phyloP scores from a whole-genome alignment of 2,888 invertebrate genomes.

The Cheilosia impressa region DNA sequence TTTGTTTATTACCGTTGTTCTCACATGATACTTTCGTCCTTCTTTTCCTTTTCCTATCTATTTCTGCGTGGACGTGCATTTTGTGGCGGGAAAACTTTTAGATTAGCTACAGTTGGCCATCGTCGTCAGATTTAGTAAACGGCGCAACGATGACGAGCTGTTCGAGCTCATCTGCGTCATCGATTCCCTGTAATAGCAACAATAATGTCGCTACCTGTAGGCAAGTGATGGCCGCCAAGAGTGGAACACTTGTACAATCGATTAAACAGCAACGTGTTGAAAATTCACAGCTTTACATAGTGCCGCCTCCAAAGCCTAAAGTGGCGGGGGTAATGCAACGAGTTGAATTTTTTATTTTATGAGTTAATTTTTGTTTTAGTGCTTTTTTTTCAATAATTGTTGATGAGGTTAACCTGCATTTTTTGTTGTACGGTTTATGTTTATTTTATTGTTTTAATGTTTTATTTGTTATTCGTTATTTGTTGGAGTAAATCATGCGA shows the following conservation, averaged over 20 bases:
- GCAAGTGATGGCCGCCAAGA: conserved; percentile 69
- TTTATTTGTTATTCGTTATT: conserved; percentile 4
- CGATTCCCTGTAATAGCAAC: conserved; percentile 58
- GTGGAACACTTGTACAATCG: conserved; percentile 77
- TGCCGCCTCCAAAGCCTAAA: conserved; percentile 77
- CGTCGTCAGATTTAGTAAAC: conserved; percentile 73
- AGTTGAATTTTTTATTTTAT: conserved; percentile 38
- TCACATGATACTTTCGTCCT: conserved; percentile 67
- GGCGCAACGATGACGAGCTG: conserved; percentile 59
- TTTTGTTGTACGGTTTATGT: conserved; percentile 45
- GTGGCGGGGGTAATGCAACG: conserved; percentile 76
- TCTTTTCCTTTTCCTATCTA: conserved; percentile 43
- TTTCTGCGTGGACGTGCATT: conserved; percentile 19
- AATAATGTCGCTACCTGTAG: conserved; percentile 47
- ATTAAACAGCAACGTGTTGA: conserved; percentile 78
- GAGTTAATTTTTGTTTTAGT: conserved; percentile 17
- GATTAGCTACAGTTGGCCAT: conserved; percentile 86
- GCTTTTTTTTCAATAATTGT: conserved; percentile 33
- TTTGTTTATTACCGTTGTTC: conserved; percentile 50
- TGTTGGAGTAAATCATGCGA: not conserved
- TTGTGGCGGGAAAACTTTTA: conserved; percentile 76
- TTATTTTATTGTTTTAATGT: conserved; percentile 18
- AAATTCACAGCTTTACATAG: conserved; percentile 78
- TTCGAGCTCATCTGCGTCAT: conserved; percentile 55
- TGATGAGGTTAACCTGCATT: conserved; percentile 54